Evolutionary conservation across 2,113 vertebrate species (phyloP).

Genomic region (Xenopus borealis): DNA sequence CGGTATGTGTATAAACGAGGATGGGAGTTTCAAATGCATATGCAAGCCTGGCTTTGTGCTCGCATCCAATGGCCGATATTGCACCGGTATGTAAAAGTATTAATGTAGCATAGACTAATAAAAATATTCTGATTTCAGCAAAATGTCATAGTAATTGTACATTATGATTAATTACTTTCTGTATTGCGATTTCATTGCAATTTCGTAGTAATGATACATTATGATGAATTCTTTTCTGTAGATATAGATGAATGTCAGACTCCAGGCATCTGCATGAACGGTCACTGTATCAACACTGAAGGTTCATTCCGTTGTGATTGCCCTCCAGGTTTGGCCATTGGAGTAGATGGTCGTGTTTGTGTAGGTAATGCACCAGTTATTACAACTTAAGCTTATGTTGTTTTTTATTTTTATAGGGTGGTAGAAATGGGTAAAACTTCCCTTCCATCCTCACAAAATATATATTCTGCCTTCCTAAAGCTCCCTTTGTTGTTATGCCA

Average conservation of each 20-base stretch:
- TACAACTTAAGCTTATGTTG: too few species aligned
- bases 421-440: too few species aligned
- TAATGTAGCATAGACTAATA: too few species aligned
- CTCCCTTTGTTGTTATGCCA: too few species aligned
- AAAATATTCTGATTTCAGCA: too few species aligned
- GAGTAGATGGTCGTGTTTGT: conserved; percentile 70
- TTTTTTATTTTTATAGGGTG: too few species aligned
- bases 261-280: conserved; percentile 73
- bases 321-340: conserved; percentile 65
- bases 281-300: conserved; percentile 71
- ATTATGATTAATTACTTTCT: not conserved
- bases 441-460: too few species aligned
- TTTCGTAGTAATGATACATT: not conserved
- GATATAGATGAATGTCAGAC: conserved; percentile 74
- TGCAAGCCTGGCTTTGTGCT: conserved; percentile 74
- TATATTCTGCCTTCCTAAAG: too few species aligned
- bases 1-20: conserved; percentile 78
- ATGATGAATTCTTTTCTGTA: conserved; percentile 33
- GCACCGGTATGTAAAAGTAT: conserved; percentile 59
- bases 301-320: conserved; percentile 75
- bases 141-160: not conserved
- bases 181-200: conserved; percentile 16
- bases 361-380: conserved; percentile 60
- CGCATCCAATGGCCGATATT: conserved; percentile 66
- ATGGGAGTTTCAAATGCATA: conserved; percentile 76